phyloP scores from a whole-genome alignment of 2,888 invertebrate species.

The Ennomos erosarius region DNA sequence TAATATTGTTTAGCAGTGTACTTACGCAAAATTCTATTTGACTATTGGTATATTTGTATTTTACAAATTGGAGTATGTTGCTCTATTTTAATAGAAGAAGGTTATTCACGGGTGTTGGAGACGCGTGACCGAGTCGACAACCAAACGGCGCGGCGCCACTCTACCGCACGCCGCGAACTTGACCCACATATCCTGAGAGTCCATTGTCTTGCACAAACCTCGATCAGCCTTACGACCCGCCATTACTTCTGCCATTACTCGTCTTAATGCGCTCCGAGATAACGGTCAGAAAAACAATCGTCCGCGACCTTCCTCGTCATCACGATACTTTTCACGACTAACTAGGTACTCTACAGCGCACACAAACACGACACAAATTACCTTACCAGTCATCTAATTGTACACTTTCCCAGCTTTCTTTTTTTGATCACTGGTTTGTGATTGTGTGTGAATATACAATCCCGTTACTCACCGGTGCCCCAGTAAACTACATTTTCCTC shows the following conservation, averaged over 20 bases:
- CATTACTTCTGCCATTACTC: constrained; percentile 57
- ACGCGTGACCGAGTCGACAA: constrained; percentile 56
- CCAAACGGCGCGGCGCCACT: constrained; percentile 51
- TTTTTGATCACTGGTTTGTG: constrained; percentile 65
- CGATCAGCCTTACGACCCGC: constrained; percentile 59
- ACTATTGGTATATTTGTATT: too few species aligned
- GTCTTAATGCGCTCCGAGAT: constrained; percentile 50
- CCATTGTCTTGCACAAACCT: constrained; percentile 76
- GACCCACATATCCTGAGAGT: constrained; percentile 74
- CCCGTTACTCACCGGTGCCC: constrained; percentile 74
- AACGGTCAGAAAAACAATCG: constrained; percentile 47
- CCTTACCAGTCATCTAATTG: constrained; percentile 65
- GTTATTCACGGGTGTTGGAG: constrained; percentile 34
- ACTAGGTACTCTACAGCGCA: constrained; percentile 22
- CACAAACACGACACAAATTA: constrained; percentile 47
- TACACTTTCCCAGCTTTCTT: constrained; percentile 80
- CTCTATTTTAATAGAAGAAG: background rate
- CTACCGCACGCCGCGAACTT: constrained; percentile 69
- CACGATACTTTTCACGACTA: constrained; percentile 29
- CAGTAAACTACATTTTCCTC: constrained; percentile 70
- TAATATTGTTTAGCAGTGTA: too few species aligned
- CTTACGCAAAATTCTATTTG: too few species aligned
- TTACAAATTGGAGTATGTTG: too few species aligned
- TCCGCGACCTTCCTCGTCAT: constrained; percentile 44
- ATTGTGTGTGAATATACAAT: constrained; percentile 62